Base-by-base conservation (phyloP, 1,140 invertebrate species). In the Oedothorax gibbosus region DNA sequence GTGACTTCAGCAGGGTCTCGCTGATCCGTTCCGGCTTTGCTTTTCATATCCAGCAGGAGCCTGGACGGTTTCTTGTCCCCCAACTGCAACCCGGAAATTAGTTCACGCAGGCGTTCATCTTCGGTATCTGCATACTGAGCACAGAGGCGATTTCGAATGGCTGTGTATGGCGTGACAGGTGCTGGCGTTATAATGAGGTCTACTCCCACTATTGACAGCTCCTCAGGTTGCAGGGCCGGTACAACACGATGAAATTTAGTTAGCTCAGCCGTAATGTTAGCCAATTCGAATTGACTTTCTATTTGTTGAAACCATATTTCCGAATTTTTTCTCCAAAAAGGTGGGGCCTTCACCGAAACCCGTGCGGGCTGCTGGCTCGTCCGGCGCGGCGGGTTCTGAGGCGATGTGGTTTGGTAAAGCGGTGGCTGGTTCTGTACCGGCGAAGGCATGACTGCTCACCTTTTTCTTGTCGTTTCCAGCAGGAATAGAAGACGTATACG, bases 281-380 rank as follows among this genome's bases (percentile, higher is more conserved):
- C 50, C 0, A 86, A 12, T 11, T 8, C 1, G 72, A 89, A 89
- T 69, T 87, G 87, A 78, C 53, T 90, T 88, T n/a, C n/a, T 4
- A 89, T 56, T 68, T 90, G 88, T 0, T 72, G 18, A 51, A 89
- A 89, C 88, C 88, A 89, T 4, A 89, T n/a, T 9, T 83, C 82
- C 6, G 87, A 84, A 7, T 87, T 72, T 0, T 80, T 69, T 35
- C 64, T 6, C 87, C 88, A 89, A 79, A 90, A 78, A 3, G n/a
- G 18, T 0, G 62, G 62, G 5, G 50, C 20, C 50, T 81, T 72
- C 1, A 72, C 21, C 5, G 54, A 0, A 20, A 79, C 62, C 7
- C 51, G n/a, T 18, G 11, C 51, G n/a, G n/a, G n/a, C n/a, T n/a
- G n/a, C n/a, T n/a, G n/a, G n/a, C n/a, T n/a, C 9, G 56, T 64